phyloP scores from a whole-genome alignment of 2,888 invertebrate species.

The Athalia rosae region DNA sequence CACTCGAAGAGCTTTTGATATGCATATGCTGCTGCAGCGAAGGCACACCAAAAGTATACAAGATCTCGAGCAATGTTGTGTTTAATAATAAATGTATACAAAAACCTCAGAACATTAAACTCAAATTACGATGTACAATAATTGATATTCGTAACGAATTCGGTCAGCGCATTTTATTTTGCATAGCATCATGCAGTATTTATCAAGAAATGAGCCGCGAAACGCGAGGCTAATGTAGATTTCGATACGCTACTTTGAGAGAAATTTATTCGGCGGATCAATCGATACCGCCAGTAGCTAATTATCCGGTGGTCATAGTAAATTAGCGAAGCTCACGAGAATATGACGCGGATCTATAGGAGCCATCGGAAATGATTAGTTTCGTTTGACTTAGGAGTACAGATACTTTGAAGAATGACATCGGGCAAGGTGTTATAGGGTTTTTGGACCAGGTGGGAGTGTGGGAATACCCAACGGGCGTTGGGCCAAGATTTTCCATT shows the following conservation, averaged over 20 bases:
- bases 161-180: too few relatives aligned
- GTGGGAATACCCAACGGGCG: constrained; percentile 70
- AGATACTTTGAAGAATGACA: not conserved
- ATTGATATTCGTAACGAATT: constrained; percentile 41
- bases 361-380: too few relatives aligned
- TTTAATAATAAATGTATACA: constrained; percentile 1
- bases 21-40: not conserved
- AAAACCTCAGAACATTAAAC: not conserved
- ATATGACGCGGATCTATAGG: too few relatives aligned
- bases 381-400: not conserved
- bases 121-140: constrained; percentile 46
- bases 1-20: not conserved
- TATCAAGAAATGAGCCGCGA: constrained; percentile 15
- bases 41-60: not conserved
- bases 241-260: constrained; percentile 19
- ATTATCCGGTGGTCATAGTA: too few relatives aligned
- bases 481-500: constrained; percentile 62
- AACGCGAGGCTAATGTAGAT: constrained; percentile 10
- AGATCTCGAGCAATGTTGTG: not conserved
- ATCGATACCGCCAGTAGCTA: too few relatives aligned
- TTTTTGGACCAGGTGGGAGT: constrained; percentile 56
- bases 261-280: too few relatives aligned
- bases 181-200: not conserved
- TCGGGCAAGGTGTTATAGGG: constrained; percentile 50
- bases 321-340: too few relatives aligned